Percentiles rank a stretch among this genome's conserved stretches.
phyloP scores from a whole-genome alignment of 2,888 invertebrate species.

The Protonemura montana region DNA sequence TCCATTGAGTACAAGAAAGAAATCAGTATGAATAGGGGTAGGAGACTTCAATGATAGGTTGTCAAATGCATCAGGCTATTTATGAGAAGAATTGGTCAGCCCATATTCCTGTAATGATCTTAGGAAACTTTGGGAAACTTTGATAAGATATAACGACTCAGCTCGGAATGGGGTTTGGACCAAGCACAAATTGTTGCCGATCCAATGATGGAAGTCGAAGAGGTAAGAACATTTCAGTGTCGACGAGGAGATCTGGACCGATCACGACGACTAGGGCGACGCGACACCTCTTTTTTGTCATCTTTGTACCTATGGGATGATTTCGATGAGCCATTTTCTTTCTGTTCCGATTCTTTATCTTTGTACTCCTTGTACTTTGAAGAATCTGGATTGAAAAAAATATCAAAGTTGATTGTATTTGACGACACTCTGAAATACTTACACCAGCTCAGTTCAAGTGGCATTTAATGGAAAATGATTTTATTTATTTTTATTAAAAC shows the following conservation, averaged over 20 bases:
- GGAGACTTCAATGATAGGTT: no score
- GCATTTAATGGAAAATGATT: not conserved
- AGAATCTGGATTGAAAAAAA: slow-evolving; percentile 65
- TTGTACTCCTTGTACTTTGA: slow-evolving; percentile 76
- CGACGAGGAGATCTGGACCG: not conserved
- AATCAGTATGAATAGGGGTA: no score
- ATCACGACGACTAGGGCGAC: not conserved
- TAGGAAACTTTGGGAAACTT: no score
- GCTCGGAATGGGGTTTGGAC: no score
- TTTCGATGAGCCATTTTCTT: slow-evolving; percentile 9
- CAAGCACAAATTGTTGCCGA: no score
- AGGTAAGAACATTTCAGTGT: not conserved
- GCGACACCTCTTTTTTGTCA: not conserved
- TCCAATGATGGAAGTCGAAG: no score
- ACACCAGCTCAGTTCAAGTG: no score
- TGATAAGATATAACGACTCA: no score
- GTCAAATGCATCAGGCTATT: no score
- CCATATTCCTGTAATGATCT: no score
- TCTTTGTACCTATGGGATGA: not conserved
- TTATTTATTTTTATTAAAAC: slow-evolving; percentile 55
- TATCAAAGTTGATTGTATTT: slow-evolving; percentile 1
- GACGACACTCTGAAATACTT: not conserved
- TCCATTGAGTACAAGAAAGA: no score
- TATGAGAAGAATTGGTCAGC: no score
- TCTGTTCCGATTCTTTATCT: slow-evolving; percentile 36